Evolutionary conservation across 1,140 invertebrate genomes (phyloP), one percentile per base, ranked within the genome.

Genomic region (Tetraneura akinire): DNA sequence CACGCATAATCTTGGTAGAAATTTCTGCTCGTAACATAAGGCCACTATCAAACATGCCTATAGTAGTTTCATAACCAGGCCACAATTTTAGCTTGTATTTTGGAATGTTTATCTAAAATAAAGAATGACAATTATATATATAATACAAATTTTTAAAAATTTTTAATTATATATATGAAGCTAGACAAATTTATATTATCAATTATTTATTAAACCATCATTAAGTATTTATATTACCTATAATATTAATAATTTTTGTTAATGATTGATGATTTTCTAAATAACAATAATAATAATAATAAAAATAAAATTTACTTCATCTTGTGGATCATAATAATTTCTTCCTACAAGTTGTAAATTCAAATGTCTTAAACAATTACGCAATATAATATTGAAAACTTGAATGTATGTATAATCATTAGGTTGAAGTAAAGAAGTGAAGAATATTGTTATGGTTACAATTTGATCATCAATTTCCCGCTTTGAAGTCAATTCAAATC

Each of bases 1-100:
- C 85, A 0, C 91, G 84, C 87, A 93, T 89, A 0, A 92, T 87
- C 87, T 95, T 95, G 81, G 93, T 91, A 0, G 89, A 87, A 2
- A 94, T 90, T 85, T 95, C 93, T 2, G 88, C 86, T 62, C 90
- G 91, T 87, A 95, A 87, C 0, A 96, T 83, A 1, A 95, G 87
- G 10, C 88, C 85, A 0, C 85, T 84, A 84, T 96, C 93, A 83
- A 93, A 91, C 82, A 95, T 92, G n/a, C 92, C 87, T 53, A 96
- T 94, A 0, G 92, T 90, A 0, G 93, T 94, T 16, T 91, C 62
- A 85, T 92, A 92, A 0, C 93, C 93, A 0, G 93, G 92, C 93
- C 92, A 94, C 0, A 91, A 47, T 82, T 90, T 87, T 21, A 95
- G 84, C 81, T 88, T 87, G 62, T 84, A 85, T 82, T 88, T 81